phyloP scores from a whole-genome alignment of 1,140 invertebrate genomes.

The Zaprionus capensis region DNA sequence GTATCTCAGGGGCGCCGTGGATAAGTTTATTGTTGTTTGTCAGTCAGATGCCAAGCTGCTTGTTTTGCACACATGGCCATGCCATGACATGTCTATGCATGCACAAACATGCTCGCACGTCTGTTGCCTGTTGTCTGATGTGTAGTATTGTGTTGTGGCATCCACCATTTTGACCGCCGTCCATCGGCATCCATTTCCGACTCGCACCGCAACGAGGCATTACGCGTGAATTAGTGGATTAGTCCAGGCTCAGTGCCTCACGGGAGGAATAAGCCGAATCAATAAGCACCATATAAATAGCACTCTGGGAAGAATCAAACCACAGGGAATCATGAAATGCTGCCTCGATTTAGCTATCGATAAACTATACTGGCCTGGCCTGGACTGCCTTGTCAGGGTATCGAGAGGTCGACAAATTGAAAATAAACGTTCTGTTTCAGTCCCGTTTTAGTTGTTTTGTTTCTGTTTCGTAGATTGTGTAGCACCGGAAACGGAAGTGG shows the following conservation, averaged over 20 bases:
- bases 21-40: conserved; percentile 32
- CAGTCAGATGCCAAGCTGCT: conserved; percentile 26
- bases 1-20: conserved; percentile 48
- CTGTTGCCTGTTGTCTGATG: background rate
- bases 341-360: too few species aligned
- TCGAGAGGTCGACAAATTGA: background rate
- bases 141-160: background rate
- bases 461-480: conserved; percentile 13
- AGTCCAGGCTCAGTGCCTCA: background rate
- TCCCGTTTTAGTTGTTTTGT: background rate
- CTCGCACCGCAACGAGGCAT: background rate
- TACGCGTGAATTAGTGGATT: background rate
- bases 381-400: background rate
- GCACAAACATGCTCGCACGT: background rate
- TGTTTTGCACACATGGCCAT: background rate
- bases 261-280: too few species aligned
- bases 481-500: conserved; percentile 42
- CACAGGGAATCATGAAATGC: too few species aligned
- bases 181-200: background rate
- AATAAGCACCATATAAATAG: too few species aligned
- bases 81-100: background rate
- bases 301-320: too few species aligned
- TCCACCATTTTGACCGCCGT: background rate
- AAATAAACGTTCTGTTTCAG: background rate
- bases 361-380: too few species aligned